Evolutionary conservation across 2,797 vertebrate genomes (phyloP), one percentile per base, ranked within the genome.

Genomic region (Otolemur crassicaudatus): DNA sequence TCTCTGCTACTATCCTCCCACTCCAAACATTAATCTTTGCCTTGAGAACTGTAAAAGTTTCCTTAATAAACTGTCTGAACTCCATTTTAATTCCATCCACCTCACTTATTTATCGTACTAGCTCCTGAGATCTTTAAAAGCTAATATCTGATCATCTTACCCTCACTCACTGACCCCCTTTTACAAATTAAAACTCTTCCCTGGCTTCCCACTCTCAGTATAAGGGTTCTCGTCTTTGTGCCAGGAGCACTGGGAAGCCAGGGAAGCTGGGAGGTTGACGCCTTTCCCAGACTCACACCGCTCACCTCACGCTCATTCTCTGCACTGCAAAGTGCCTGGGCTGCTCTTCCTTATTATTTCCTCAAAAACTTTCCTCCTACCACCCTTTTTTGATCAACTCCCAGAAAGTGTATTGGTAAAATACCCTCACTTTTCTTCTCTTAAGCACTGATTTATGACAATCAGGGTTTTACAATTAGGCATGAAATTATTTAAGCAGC

Each of bases 111-210:
- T 94, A 56, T 25, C 58, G 85, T 6, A 72, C 37, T 81, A 53
- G 53, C 29, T 76, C 37, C 75, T 77, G 76, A 58, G 23, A 53
- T 67, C 73, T 81, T 92, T 60, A 88, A 93, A 91, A 88, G 72
- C 14, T 29, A 58, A 82, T 70, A 60, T 69, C 56, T 79, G 29
- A 49, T 83, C 2, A 85, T 31, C 73, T 58, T 37, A 23, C 16
- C 31, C 40, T 70, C 60, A 93, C 53, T 31, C n/a, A 10, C 8
- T 27, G 46, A 69, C n/a, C 16, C 34, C 4, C 40, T 37, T 81
- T 60, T 43, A 77, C 34, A 93, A 40, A 79, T 82, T 53, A 88
- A 86, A 72, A 81, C 17, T 29, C 73, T 70, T 65, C 60, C 56
- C 27, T 2, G 14, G 25, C 65, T 72, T 72, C 7, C 81, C n/a